Evolutionary conservation across 2,888 invertebrate species (phyloP), one percentile per base, ranked within the genome.

Genomic region (Agrilus mali): DNA sequence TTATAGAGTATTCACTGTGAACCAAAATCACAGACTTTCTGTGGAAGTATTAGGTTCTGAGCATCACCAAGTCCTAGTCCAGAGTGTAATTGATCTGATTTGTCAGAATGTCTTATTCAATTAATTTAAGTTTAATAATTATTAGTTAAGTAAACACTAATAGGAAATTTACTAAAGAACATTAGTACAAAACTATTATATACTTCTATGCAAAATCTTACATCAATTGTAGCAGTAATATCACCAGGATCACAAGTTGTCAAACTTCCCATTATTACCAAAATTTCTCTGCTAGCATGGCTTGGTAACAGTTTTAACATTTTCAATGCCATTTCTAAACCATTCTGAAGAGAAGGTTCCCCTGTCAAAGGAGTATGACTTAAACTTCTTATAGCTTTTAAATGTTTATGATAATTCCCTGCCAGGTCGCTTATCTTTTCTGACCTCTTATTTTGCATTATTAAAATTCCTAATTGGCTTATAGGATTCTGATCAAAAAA

Each of bases 401-500:
- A 67, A 57, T 89, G 88, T 63, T 87, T 85, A 46, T 82, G 78
- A 3, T 80, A 71, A 63, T 86, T 87, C 54, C 96, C 96, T 47
- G 89, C 86, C 33, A 98, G 70, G 52, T 95, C 93, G 36, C 87
- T 85, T 4, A 95, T 68, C 68, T 86, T 90, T 60, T 97, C 96
- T 2, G 95, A 93, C 53, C 93, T 74, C 66, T 97, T 97, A 61
- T 94, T 94, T 58, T 86, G 84, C 59, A 94, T 85, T 8, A 82
- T 73, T 50, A 98, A 85, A 33, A 98, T 71, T 17, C 97, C 97
- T 50, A 99, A 70, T 67, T 99, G 98, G 61, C 96, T 95, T 42
- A 98, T 86, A 8, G 98, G 98, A 68, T 98, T 99, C 66, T 96
- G 94, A 67, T 97, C 96, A 66, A 97, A 96, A 63, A 89, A 98